Conservation (phyloP, 2,797 vertebrate species). For the Oreochromis mossambicus region DNA sequence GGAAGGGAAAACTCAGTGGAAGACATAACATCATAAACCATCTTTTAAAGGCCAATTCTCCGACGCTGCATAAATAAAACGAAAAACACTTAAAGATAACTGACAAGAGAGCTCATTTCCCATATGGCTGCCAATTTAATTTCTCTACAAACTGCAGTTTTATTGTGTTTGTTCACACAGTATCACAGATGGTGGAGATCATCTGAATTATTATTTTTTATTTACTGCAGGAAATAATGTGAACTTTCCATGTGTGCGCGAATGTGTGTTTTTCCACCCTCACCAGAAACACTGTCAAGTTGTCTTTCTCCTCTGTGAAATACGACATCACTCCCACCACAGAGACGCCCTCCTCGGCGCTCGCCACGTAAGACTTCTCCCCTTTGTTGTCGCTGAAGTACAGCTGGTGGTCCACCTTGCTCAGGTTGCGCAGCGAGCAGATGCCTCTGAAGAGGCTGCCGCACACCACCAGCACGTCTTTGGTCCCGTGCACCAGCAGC, state of each 20-base stretch:
- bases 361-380: slow-evolving; percentile 94
- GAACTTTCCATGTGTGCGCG: not conserved
- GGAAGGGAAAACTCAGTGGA: not conserved
- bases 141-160: not conserved
- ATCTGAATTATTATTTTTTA: not conserved
- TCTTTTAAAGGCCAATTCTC: not conserved
- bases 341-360: slow-evolving; percentile 82
- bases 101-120: not conserved
- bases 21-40: not conserved
- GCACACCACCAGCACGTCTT: slow-evolving; percentile 81
- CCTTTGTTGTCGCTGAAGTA: slow-evolving; percentile 89
- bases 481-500: slow-evolving; percentile 78
- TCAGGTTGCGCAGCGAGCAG: slow-evolving; percentile 85
- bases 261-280: not conserved
- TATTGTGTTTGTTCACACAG: not conserved
- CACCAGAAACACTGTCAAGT: slow-evolving; percentile 83
- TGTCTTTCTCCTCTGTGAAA: not conserved
- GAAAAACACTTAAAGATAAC: not conserved
- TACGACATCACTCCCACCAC: slow-evolving; percentile 90
- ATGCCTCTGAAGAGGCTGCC: slow-evolving; percentile 92
- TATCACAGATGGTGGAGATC: not conserved
- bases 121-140: not conserved
- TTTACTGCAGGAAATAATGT: not conserved
- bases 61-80: not conserved
- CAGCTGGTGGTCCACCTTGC: slow-evolving; percentile 69